Base-by-base conservation (phyloP, 2,797 vertebrate genomes). In the Heteromormyrus szaboi region DNA sequence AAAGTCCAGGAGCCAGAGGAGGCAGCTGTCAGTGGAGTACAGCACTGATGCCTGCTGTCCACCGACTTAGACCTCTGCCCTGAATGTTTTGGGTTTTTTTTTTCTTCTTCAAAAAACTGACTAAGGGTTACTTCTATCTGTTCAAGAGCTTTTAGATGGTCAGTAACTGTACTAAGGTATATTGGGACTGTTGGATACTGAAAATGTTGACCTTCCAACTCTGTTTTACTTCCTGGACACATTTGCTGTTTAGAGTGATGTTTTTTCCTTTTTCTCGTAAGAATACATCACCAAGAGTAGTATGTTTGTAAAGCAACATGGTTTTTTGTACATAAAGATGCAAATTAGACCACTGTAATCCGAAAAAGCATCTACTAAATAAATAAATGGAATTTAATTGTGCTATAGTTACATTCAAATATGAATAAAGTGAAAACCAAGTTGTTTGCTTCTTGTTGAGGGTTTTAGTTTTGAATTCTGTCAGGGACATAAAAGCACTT, bases 391-490 rank as follows among this genome's bases (percentile, higher is more conserved):
- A 68, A 33, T 33, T 68, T 33, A 14, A 29, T 65, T 68, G 3
- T 33, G 62, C 25, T 65, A 41, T n/a, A 41, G 54, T 84, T 11
- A 29, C 41, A 29, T 84, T 84, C n/a, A 84, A 88, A 84, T 29
- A 65, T 53, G 33, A 88, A 54, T 11, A 25, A 59, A 56, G 0
- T 4, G 12, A 5, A 46, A 84, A 88, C 90, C 59, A 88, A 91
- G 90, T 91, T 92, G 88, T 90, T 81, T 90, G 91, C 87, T 84
- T 87, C 90, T 89, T 83, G 88, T 87, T 90, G 84, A 91, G 92
- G 92, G n/a, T 22, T 51, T 12, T 85, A 50, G 37, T 85, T 85
- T 50, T n/a, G 59, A 85, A 56, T 90, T 90, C 88, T 89, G 87
- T 91, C 22, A 85, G 90, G 86, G 62, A 88, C 90, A 90, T 91